Base-by-base conservation (phyloP, 2,888 invertebrate species). In the Cataglyphis livida region DNA sequence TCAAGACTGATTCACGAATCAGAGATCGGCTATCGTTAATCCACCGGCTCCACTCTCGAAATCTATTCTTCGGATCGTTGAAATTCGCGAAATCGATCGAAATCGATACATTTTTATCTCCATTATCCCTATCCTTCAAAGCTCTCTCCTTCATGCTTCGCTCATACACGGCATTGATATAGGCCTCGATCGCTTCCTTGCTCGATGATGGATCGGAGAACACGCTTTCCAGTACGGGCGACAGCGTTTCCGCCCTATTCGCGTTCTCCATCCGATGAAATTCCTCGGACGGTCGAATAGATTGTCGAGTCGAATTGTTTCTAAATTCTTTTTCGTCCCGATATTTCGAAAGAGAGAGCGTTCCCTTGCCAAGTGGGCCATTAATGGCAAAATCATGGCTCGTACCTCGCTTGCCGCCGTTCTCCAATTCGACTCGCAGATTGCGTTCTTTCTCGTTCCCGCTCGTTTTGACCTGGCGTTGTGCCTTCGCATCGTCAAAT, bases 401-500 rank as follows among this genome's bases (percentile, higher is more conserved):
- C 78, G 78, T 70, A 44, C 21, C 21, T 75, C 57, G 54, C 66
- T 28, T 66, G 9, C 28, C 61, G 59, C 48, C 25, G 71, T 21
- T 71, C 12, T 21, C 15, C n/a, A 21, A 0, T 15, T 18, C n/a
- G 12, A 4, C 38, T 10, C 7, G 4, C 4, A 35, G 41, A 10
- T n/a, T 10, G 25, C 25, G 32, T 54, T 15, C n/a, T 44, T 41
- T 38, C 59, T 41, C 54, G 12, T 76, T 65, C 15, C 35, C 54
- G 15, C n/a, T 68, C 41, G 28, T 54, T 32, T 21, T 12, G 21
- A 15, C 12, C 68, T 88, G 89, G 88, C 83, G 35, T 28, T 15
- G 64, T 38, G 89, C 89, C 87, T 83, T 59, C 48, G 76, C 35
- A 83, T 87, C 44, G 70, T 76, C 81, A 48, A 61, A 75, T 21